Evolutionary conservation across 2,113 vertebrate species (phyloP), one percentile per base, ranked within the genome.

Genomic region (Baryphthengus martii): DNA sequence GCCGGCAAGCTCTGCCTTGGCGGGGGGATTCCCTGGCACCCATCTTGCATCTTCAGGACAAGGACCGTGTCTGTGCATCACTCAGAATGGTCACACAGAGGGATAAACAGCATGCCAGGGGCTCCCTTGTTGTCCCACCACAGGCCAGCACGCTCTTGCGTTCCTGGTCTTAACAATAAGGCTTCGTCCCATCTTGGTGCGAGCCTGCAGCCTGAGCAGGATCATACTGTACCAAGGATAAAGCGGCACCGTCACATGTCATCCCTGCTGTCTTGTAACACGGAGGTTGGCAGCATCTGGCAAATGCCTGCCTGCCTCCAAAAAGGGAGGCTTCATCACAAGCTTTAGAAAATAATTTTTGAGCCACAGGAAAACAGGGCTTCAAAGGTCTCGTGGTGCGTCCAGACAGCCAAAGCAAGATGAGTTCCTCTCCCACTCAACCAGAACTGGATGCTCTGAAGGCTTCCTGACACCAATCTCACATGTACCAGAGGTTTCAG

Each of bases 131-230:
- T 47, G 33, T 35, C 75, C 71, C 33, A 68, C 40, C 33, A 6
- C 0, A n/a, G 25, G 26, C 2, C 8, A 70, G 45, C 18, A 31
- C 0, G 0, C 17, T 53, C 62, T 44, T n/a, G 18, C 26, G 17
- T 49, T 68, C 59, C 59, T 61, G 24, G 17, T 83, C 49, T 26
- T 50, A 56, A 52, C 49, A 71, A 40, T 2, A 2, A 78, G 3
- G 18, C 47, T 86, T 78, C 25, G 21, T 19, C 7, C 8, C 18
- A 16, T 8, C 65, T 52, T 28, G 8, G 49, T 4, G 31, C 0
- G 9, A 91, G 45, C 45, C 76, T 35, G 25, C 31, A 81, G 87
- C 33, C n/a, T n/a, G n/a, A n/a, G n/a, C n/a, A n/a, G n/a, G n/a
- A n/a, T n/a, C n/a, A n/a, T n/a, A n/a, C n/a, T n/a, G n/a, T n/a